Evolutionary conservation across 1,140 invertebrate genomes (phyloP).

Genomic region (Atta texana): DNA sequence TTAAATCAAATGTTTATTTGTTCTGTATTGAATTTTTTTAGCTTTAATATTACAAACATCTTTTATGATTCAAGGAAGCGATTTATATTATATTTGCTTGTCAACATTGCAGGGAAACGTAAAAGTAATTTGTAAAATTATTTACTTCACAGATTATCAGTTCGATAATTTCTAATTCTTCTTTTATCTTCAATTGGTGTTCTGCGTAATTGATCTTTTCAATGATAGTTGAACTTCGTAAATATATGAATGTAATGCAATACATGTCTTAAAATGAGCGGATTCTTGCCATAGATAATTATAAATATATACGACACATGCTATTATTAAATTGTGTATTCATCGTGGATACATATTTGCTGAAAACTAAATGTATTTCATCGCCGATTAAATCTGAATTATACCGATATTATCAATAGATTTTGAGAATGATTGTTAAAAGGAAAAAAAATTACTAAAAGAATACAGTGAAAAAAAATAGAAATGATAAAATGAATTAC

Average conservation of each 20-base stretch:
- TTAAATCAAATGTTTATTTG: background rate
- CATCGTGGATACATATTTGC: conserved; percentile 57
- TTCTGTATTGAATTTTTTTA: conserved; percentile 1
- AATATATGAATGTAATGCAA: conserved; percentile 38
- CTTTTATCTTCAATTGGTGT: background rate
- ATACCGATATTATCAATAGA: conserved; percentile 42
- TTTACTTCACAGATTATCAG: background rate
- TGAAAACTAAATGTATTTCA: conserved; percentile 73
- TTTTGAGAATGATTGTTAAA: conserved; percentile 57
- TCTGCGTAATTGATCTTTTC: background rate
- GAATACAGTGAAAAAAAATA: conserved; percentile 22
- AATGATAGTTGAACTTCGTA: background rate
- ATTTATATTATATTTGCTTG: conserved; percentile 2
- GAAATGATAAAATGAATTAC: conserved; percentile 33
- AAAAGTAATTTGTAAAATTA: conserved; percentile 8
- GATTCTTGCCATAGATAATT: conserved; percentile 75
- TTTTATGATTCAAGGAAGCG: background rate
- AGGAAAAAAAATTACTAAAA: conserved; percentile 24
- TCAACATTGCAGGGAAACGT: background rate
- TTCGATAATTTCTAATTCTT: background rate
- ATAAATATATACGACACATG: conserved; percentile 64
- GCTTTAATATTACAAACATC: background rate
- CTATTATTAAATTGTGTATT: conserved; percentile 60
- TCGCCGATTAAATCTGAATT: conserved; percentile 56
- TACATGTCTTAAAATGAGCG: conserved; percentile 61